These are phyloP conservation scores for Taenioides sp. DNA, from an alignment of 2,797 vertebrate genomes.

Conservation along the genomic window DNA sequence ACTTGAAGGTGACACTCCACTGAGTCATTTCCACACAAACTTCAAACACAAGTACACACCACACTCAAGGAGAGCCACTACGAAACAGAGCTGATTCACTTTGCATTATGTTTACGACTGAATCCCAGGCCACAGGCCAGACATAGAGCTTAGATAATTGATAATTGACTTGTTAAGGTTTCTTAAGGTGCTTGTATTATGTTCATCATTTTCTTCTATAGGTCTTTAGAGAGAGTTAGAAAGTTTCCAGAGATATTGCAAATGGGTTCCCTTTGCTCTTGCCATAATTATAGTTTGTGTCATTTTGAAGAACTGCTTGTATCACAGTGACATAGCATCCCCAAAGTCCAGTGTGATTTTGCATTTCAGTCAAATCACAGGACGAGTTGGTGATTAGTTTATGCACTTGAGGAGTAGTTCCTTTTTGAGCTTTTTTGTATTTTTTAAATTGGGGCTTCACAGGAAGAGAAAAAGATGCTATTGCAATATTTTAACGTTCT, in stretches of 20 bases:
- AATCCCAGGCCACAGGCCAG: conserved; percentile 15
- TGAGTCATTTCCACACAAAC: conserved; percentile 55
- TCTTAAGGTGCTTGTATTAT: background rate
- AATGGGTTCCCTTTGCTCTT: background rate
- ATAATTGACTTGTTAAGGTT: background rate
- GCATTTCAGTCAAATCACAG: background rate
- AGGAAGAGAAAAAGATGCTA: too few species aligned
- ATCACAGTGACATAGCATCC: background rate
- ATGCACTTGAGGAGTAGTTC: background rate
- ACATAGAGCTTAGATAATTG: background rate
- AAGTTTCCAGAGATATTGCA: background rate
- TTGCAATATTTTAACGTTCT: too few species aligned
- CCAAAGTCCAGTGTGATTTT: background rate
- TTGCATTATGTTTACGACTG: conserved; percentile 14
- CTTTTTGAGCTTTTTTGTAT: background rate
- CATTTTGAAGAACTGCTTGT: background rate
- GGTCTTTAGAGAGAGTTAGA: background rate
- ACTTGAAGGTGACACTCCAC: conserved; percentile 39
- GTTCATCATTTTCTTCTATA: background rate
- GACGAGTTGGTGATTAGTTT: background rate
- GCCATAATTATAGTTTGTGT: background rate
- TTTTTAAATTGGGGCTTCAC: background rate
- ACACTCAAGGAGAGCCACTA: conserved; percentile 34
- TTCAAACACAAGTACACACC: conserved; percentile 20
- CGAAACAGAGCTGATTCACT: conserved; percentile 55